Evolutionary conservation across 2,113 vertebrate genomes (phyloP).

Genomic region (Spermophilus dauricus): DNA sequence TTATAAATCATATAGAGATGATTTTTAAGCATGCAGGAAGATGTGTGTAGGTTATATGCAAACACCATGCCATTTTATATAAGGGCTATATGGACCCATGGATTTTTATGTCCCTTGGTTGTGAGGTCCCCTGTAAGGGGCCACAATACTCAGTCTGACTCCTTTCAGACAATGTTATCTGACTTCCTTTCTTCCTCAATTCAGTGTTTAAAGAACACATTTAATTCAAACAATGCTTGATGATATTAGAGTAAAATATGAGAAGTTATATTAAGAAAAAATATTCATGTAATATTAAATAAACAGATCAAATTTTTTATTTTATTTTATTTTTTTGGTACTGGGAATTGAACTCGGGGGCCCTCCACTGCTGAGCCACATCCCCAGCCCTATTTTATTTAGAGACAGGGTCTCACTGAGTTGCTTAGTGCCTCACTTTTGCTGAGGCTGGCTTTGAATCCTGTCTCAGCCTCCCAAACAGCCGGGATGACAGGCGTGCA

Average conservation of each 20-base stretch:
- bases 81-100: neutral
- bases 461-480: no score
- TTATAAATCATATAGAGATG: neutral
- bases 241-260: neutral
- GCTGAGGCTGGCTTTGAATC: no score
- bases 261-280: neutral
- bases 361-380: no score
- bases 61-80: neutral
- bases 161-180: constrained; percentile 14
- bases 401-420: no score
- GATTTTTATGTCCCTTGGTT: neutral
- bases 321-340: no score
- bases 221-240: constrained; percentile 27
- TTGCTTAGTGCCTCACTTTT: no score
- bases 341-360: no score
- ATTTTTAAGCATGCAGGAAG: neutral
- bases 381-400: no score
- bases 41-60: neutral
- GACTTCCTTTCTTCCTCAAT: neutral
- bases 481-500: no score
- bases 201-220: neutral
- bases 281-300: neutral
- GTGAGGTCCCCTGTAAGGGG: neutral
- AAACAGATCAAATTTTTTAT: neutral
- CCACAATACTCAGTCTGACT: neutral